Evolutionary conservation across 2,113 vertebrate genomes (phyloP).

Genomic region (Nothoprocta pentlandii): DNA sequence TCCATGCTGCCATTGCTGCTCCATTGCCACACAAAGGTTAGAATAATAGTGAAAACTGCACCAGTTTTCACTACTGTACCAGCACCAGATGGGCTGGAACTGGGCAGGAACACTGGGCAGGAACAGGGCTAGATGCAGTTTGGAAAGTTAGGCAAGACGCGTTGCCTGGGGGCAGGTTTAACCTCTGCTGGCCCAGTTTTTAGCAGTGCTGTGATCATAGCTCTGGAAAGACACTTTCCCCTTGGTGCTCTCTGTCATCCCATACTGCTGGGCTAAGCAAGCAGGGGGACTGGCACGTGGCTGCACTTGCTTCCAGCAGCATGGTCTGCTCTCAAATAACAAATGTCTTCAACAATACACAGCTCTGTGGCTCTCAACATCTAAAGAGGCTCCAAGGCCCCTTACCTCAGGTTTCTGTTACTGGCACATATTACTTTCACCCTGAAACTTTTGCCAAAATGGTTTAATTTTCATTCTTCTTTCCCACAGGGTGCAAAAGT

Average conservation of each 20-base stretch:
- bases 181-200: not conserved
- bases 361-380: not conserved
- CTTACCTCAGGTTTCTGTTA: not conserved
- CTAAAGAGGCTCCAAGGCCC: not conserved
- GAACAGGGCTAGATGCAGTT: not conserved
- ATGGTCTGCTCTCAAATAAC: not conserved
- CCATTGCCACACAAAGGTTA: not conserved
- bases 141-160: not conserved
- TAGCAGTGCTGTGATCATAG: not conserved
- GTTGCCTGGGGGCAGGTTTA: not conserved
- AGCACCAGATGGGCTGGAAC: too few relatives aligned
- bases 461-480: not conserved
- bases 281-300: not conserved
- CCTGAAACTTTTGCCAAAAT: not conserved
- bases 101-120: not conserved
- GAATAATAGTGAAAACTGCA: not conserved
- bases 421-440: not conserved
- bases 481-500: constrained; percentile 81
- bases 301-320: not conserved
- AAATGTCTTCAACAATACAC: not conserved
- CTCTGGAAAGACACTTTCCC: not conserved
- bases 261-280: too few relatives aligned
- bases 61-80: not conserved
- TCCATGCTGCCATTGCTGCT: not conserved
- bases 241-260: not conserved